These are phyloP conservation scores for Cololabis saira DNA, from an alignment of 2,113 vertebrate genomes.

Conservation along the genomic window DNA sequence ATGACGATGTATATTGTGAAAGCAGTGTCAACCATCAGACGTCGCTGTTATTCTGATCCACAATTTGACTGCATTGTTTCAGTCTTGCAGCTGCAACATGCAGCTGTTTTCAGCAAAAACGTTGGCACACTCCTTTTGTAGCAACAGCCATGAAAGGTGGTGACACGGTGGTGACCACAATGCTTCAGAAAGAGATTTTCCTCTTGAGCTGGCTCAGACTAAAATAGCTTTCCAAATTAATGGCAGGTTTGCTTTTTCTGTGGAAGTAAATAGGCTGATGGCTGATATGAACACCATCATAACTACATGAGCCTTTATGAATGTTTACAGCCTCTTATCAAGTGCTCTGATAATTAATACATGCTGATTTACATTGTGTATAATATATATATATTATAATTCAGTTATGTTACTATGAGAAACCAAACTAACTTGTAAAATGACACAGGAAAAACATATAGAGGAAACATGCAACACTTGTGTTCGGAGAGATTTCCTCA, in stretches of 20 bases:
- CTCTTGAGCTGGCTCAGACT: background rate
- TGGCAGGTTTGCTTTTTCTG: background rate
- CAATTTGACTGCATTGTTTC: slow-evolving; percentile 6
- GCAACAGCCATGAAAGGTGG: background rate
- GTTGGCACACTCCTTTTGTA: background rate
- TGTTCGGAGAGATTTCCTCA: slow-evolving; percentile 24
- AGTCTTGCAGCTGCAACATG: slow-evolving; percentile 9
- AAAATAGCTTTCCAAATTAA: background rate
- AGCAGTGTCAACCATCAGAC: no score
- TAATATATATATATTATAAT: no score
- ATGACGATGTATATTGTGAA: no score
- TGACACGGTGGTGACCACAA: background rate
- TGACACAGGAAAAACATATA: background rate
- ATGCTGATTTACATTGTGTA: no score
- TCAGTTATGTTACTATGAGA: background rate
- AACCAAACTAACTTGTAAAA: no score
- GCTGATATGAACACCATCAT: no score
- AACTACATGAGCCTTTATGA: no score
- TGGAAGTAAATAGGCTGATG: no score
- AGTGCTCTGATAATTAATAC: no score
- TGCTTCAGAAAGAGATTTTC: background rate
- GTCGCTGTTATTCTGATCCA: background rate
- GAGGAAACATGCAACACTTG: background rate
- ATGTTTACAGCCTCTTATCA: no score
- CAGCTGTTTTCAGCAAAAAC: slow-evolving; percentile 1